Percentiles rank a stretch among this genome's conserved stretches.
Evolutionary conservation across 2,797 vertebrate species (phyloP).

Genomic region (Thamnophis elegans): DNA sequence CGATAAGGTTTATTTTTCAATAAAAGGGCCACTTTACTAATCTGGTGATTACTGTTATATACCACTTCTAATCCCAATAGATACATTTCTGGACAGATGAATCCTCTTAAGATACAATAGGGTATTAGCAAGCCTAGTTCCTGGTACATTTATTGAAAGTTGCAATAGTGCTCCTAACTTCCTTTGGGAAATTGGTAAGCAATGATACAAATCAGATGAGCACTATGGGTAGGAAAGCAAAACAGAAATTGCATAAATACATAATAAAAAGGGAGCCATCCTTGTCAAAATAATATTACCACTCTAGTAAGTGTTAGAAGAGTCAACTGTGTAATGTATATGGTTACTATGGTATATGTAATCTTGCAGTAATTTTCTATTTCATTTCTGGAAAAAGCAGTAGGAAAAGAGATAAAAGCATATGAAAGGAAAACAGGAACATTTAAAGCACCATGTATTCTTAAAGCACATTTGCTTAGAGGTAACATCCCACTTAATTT

Average conservation of each 20-base stretch:
- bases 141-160: conserved; percentile 1
- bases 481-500: not conserved
- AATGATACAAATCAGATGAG: not conserved
- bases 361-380: not conserved
- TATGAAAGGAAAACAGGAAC: not conserved
- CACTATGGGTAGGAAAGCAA: not conserved
- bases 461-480: not conserved
- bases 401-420: not conserved
- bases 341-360: not conserved
- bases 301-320: not conserved
- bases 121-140: not conserved
- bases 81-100: not conserved
- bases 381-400: not conserved
- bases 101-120: not conserved
- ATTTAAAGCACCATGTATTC: not conserved
- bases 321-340: not conserved
- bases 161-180: not conserved
- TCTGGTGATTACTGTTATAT: not conserved
- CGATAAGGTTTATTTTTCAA: conserved; percentile 9
- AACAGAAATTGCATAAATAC: not conserved
- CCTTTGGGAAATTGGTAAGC: not conserved
- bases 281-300: not conserved
- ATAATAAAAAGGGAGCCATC: not conserved
- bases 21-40: conserved; percentile 9
- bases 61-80: not conserved